These are phyloP conservation scores for Hetaerina titia DNA, from an alignment of 2,888 invertebrate species.

Conservation along the genomic window DNA sequence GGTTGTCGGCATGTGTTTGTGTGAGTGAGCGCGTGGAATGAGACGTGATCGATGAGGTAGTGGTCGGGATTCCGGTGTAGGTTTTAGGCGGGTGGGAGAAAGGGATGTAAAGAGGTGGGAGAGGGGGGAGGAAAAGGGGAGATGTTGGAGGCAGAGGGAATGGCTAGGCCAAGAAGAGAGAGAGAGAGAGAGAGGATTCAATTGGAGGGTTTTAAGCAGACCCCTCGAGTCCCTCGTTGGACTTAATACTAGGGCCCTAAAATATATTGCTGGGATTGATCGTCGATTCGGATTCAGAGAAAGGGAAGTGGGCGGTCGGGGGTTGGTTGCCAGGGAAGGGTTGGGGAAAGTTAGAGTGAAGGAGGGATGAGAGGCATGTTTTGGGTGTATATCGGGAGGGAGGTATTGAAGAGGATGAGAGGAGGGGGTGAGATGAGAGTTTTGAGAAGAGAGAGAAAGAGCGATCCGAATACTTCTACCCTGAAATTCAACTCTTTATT, in stretches of 20 bases:
- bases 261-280: conserved; percentile 61
- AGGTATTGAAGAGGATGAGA: not conserved
- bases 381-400: not conserved
- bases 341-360: not conserved
- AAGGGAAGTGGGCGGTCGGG: conserved; percentile 37
- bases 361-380: not conserved
- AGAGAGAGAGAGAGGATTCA: conserved; percentile 50
- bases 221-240: conserved; percentile 64
- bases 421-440: not conserved
- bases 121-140: not conserved
- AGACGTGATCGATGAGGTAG: conserved; percentile 67
- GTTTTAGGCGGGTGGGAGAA: conserved; percentile 48
- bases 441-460: not conserved
- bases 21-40: conserved; percentile 33
- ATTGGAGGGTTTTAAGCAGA: conserved; percentile 58
- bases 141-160: not conserved
- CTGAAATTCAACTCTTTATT: not conserved
- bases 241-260: conserved; percentile 55
- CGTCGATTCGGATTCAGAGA: conserved; percentile 37
- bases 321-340: conserved; percentile 53
- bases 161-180: not conserved
- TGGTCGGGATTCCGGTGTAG: conserved; percentile 67
- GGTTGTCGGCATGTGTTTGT: conserved; percentile 45
- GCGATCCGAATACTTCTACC: not conserved
- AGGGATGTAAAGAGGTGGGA: not conserved